A percentile compares a stretch with the other conserved stretches of the same genome.
Evolutionary conservation across 1,140 invertebrate species (phyloP).

Genomic region (Drosophila cardini): DNA sequence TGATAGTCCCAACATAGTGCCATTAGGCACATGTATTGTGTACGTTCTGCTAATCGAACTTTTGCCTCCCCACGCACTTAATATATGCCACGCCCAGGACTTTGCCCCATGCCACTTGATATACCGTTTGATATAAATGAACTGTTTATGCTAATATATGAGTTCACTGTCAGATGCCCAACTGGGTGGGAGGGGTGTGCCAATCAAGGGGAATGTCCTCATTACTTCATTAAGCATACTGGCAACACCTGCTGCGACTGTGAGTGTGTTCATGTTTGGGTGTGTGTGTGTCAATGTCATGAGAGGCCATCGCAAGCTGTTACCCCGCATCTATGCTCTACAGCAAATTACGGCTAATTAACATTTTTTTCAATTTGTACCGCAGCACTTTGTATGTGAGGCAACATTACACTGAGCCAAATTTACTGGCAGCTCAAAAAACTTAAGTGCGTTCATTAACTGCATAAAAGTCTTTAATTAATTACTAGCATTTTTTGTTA

Average conservation of each 20-base stretch:
- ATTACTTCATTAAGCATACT: slow-evolving; percentile 74
- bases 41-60: slow-evolving; percentile 46
- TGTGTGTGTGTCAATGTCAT: slow-evolving; percentile 64
- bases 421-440: neutral
- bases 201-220: slow-evolving; percentile 28
- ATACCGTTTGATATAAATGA: slow-evolving; percentile 72
- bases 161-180: slow-evolving; percentile 56
- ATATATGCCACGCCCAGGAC: slow-evolving; percentile 22
- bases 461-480: no score
- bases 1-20: slow-evolving; percentile 15
- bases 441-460: neutral
- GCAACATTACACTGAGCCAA: slow-evolving; percentile 33
- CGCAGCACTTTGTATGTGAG: slow-evolving; percentile 20
- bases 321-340: slow-evolving; percentile 19
- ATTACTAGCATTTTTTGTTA: neutral
- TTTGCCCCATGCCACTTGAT: slow-evolving; percentile 7
- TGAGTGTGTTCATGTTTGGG: no score
- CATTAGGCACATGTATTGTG: slow-evolving; percentile 24
- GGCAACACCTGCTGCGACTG: slow-evolving; percentile 69
- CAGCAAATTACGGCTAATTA: slow-evolving; percentile 77
- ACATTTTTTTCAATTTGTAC: slow-evolving; percentile 80
- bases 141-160: slow-evolving; percentile 82
- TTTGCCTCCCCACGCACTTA: slow-evolving; percentile 22
- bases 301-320: slow-evolving; percentile 36
- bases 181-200: slow-evolving; percentile 1